Percentiles rank a stretch among this genome's conserved stretches.
Conservation (phyloP, 1,140 invertebrate species). For the Sarcophaga peregrina region DNA sequence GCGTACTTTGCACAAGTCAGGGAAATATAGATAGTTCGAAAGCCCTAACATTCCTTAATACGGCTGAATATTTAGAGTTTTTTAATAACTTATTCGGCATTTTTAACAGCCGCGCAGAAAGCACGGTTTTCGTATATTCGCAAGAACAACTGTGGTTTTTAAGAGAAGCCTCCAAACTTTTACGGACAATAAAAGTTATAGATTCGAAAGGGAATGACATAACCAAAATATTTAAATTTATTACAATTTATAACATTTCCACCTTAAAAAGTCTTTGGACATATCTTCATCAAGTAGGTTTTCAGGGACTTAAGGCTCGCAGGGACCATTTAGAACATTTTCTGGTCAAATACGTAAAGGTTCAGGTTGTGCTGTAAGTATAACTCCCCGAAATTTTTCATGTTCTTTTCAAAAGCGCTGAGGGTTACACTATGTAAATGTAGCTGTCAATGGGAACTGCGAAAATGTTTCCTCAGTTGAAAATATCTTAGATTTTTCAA, state of each 20-base stretch:
- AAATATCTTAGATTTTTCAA: background rate
- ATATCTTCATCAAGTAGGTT: background rate
- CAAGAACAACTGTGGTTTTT: too few species aligned
- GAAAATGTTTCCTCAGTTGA: background rate
- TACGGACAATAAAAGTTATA: background rate
- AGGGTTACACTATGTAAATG: background rate
- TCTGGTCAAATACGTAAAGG: slow-evolving; percentile 16
- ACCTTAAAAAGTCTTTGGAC: background rate
- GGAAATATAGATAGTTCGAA: too few species aligned
- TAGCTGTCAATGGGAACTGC: too few species aligned
- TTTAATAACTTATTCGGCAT: too few species aligned
- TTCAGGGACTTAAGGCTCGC: background rate
- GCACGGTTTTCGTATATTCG: too few species aligned
- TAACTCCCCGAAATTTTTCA: background rate
- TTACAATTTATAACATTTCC: background rate
- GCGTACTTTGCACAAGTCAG: too few species aligned
- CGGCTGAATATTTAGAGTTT: too few species aligned
- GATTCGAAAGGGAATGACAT: background rate
- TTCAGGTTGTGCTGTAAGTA: background rate
- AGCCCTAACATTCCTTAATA: too few species aligned
- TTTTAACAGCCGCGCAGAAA: too few species aligned
- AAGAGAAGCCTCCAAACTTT: too few species aligned
- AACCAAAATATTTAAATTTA: background rate
- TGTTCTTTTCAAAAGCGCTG: background rate
- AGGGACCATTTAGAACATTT: slow-evolving; percentile 18